These are phyloP conservation scores for Zapornia atra DNA, from an alignment of 2,113 vertebrate species.

Conservation along the genomic window DNA sequence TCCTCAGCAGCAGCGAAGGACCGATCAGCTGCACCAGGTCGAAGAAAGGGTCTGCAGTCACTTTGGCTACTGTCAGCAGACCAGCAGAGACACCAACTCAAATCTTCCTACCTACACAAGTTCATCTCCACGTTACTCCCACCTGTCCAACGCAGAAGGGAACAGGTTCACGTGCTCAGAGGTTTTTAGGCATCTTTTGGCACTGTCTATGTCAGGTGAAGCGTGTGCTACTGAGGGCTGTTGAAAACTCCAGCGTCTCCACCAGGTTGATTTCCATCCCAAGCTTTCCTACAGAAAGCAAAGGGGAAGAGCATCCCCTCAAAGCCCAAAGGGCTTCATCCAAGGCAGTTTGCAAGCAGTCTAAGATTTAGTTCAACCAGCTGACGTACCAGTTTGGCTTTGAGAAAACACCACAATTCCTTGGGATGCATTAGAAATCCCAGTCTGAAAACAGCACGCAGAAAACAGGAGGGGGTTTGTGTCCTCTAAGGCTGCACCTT, in stretches of 20 bases:
- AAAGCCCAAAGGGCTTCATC: not conserved
- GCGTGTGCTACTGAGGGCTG: not conserved
- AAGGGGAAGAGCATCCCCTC: not conserved
- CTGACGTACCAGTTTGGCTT: not conserved
- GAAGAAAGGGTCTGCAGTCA: not conserved
- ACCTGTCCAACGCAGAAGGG: not conserved
- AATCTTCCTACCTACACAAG: not conserved
- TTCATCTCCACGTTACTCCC: not conserved
- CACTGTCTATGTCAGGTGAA: not conserved
- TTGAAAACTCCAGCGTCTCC: not conserved
- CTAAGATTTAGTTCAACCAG: not conserved
- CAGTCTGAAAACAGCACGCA: not conserved
- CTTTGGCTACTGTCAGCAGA: not conserved
- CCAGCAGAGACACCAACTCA: not conserved
- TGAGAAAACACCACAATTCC: not conserved
- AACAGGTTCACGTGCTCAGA: not conserved
- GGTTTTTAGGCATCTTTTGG: not conserved
- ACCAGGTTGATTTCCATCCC: not conserved
- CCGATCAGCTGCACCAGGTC: not conserved
- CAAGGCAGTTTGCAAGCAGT: not conserved
- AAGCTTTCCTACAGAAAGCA: rapidly evolving
- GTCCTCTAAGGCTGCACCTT: not conserved
- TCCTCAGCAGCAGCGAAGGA: not conserved
- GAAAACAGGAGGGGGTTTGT: not conserved
- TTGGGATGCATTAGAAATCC: not conserved